phyloP scores from a whole-genome alignment of 2,113 vertebrate species.

The Orycteropus afer region DNA sequence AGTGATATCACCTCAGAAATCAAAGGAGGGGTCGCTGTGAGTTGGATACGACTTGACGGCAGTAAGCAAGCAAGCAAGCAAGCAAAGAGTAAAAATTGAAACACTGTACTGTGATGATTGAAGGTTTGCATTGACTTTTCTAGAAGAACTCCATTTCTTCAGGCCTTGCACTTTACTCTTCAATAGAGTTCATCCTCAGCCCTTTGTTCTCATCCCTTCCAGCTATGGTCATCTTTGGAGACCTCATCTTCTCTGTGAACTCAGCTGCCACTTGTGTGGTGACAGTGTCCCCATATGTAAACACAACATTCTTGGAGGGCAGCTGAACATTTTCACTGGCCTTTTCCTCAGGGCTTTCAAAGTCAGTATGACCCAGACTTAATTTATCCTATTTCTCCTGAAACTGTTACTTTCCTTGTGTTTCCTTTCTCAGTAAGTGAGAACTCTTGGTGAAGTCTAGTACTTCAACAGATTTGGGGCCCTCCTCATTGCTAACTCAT shows the following conservation, averaged over 20 bases:
- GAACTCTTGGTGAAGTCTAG: neutral
- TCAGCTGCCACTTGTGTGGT: neutral
- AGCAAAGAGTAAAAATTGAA: neutral
- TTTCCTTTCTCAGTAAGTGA: neutral
- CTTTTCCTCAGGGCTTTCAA: neutral
- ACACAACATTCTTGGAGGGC: neutral
- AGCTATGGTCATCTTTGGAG: neutral
- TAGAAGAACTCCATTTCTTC: neutral
- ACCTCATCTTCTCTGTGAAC: neutral
- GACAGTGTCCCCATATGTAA: neutral
- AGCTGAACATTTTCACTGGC: neutral
- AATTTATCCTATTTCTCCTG: neutral
- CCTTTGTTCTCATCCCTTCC: neutral
- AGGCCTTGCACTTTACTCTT: neutral
- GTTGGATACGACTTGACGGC: too few species aligned
- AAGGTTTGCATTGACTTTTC: neutral
- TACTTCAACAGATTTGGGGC: neutral
- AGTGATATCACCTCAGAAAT: too few species aligned
- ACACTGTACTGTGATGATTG: neutral
- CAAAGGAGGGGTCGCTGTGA: too few species aligned
- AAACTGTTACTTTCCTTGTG: neutral
- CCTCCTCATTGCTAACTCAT: neutral
- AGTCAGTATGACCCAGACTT: neutral
- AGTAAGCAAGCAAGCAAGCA: too few species aligned
- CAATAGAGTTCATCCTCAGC: neutral